These are phyloP conservation scores for Biston betularia DNA, from an alignment of 2,888 invertebrate genomes.

Conservation along the genomic window DNA sequence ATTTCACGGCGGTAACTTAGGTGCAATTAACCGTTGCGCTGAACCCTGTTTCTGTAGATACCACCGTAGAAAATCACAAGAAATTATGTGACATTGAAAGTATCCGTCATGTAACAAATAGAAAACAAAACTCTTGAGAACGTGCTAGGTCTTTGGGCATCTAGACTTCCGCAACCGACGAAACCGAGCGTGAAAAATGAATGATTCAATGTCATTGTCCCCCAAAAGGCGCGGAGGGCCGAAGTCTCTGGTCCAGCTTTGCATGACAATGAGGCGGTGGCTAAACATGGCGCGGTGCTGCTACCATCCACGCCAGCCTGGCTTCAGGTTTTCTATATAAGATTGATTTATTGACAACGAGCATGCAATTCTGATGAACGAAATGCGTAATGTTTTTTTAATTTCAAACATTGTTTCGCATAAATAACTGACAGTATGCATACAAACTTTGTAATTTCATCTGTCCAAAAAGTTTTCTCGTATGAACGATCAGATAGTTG, in stretches of 20 bases:
- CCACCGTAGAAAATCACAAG: not conserved
- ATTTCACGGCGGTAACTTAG: no score
- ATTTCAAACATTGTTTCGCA: not conserved
- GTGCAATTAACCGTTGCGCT: no score
- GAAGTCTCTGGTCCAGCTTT: slow-evolving; percentile 36
- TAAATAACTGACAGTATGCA: not conserved
- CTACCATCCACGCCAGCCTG: slow-evolving; percentile 24
- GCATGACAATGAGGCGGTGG: slow-evolving; percentile 52
- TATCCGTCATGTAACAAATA: no score
- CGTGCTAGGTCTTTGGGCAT: slow-evolving; percentile 3
- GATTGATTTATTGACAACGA: slow-evolving; percentile 46
- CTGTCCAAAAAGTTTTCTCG: no score
- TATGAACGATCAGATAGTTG: no score
- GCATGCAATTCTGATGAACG: slow-evolving; percentile 36
- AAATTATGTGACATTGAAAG: not conserved
- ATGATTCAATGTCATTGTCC: slow-evolving; percentile 39
- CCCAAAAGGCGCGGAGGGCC: slow-evolving; percentile 37
- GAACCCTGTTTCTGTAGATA: no score
- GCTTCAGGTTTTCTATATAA: slow-evolving; percentile 34
- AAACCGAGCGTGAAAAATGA: slow-evolving; percentile 35
- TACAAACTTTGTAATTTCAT: no score
- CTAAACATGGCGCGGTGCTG: slow-evolving; percentile 40
- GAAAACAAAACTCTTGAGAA: not conserved
- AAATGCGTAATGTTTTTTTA: slow-evolving; percentile 26
- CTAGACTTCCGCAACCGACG: slow-evolving; percentile 12